These are phyloP conservation scores for Aphidius colemani DNA, from an alignment of 2,888 invertebrate genomes.

Conservation along the genomic window DNA sequence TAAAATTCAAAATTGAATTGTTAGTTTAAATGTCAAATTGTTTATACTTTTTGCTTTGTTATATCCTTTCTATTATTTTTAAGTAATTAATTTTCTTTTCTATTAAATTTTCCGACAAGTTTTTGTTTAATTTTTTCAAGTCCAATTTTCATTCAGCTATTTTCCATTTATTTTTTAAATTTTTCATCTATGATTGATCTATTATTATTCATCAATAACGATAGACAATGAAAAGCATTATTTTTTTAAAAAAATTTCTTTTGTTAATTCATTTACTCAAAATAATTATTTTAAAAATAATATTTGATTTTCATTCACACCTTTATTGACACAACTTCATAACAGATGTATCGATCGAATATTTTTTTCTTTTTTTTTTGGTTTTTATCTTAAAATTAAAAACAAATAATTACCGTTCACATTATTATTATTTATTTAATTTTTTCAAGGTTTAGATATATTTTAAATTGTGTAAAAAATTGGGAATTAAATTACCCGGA, in stretches of 20 bases:
- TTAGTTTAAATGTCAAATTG: background rate
- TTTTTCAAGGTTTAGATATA: slow-evolving; percentile 21
- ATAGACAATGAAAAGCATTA: background rate
- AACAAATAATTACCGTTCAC: slow-evolving; percentile 16
- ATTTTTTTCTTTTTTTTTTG: background rate
- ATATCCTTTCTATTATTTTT: slow-evolving; percentile 5
- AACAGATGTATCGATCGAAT: background rate
- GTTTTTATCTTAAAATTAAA: slow-evolving; percentile 14
- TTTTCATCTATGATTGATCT: background rate
- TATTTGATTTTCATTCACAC: too few relatives aligned
- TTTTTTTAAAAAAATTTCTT: background rate
- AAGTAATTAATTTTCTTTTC: background rate
- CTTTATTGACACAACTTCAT: too few relatives aligned
- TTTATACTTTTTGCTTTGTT: background rate
- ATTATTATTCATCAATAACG: background rate
- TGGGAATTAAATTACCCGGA: slow-evolving; percentile 16
- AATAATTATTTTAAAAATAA: too few relatives aligned
- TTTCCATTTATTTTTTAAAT: background rate
- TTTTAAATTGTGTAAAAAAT: background rate
- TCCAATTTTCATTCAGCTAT: slow-evolving; percentile 6
- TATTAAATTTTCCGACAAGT: background rate
- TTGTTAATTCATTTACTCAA: background rate
- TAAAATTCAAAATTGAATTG: too few relatives aligned
- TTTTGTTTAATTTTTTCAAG: too few relatives aligned
- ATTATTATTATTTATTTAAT: slow-evolving; percentile 1